These are phyloP conservation scores for Trisateles emortualis DNA, from an alignment of 2,888 invertebrate genomes.

Conservation along the genomic window DNA sequence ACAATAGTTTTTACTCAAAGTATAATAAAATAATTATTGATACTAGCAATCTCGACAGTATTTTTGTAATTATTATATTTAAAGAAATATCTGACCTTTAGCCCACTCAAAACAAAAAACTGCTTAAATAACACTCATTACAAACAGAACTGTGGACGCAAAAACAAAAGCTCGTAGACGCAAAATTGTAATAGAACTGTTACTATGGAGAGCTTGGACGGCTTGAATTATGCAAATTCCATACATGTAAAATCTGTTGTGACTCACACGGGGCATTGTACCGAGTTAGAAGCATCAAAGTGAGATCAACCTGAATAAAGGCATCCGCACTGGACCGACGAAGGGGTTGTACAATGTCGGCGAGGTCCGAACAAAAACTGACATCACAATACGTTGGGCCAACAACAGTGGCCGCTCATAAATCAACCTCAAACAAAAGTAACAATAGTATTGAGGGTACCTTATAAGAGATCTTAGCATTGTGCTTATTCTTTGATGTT, in stretches of 20 bases:
- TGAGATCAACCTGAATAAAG: slow-evolving; percentile 83
- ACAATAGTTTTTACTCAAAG: background rate
- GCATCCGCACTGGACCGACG: slow-evolving; percentile 77
- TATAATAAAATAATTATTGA: background rate
- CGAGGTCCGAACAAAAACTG: slow-evolving; percentile 84
- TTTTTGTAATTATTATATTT: background rate
- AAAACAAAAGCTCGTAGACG: slow-evolving; percentile 15
- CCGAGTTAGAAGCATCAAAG: slow-evolving; percentile 80
- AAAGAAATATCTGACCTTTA: slow-evolving; percentile 4
- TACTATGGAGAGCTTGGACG: slow-evolving; percentile 29
- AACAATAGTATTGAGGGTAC: slow-evolving; percentile 87
- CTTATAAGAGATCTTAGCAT: slow-evolving; percentile 87
- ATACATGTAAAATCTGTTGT: slow-evolving; percentile 56
- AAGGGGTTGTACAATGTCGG: slow-evolving; percentile 85
- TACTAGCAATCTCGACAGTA: background rate
- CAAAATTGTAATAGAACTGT: slow-evolving; percentile 20
- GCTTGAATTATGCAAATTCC: slow-evolving; percentile 56
- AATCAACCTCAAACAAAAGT: slow-evolving; percentile 86
- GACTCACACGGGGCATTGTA: slow-evolving; percentile 75
- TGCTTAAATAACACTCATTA: background rate
- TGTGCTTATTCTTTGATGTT: slow-evolving; percentile 86
- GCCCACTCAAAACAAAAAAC: background rate
- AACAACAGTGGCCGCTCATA: slow-evolving; percentile 86
- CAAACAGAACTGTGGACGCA: background rate
- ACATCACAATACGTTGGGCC: slow-evolving; percentile 84